phyloP scores from a whole-genome alignment of 1,140 invertebrate species.

The Manduca sexta region DNA sequence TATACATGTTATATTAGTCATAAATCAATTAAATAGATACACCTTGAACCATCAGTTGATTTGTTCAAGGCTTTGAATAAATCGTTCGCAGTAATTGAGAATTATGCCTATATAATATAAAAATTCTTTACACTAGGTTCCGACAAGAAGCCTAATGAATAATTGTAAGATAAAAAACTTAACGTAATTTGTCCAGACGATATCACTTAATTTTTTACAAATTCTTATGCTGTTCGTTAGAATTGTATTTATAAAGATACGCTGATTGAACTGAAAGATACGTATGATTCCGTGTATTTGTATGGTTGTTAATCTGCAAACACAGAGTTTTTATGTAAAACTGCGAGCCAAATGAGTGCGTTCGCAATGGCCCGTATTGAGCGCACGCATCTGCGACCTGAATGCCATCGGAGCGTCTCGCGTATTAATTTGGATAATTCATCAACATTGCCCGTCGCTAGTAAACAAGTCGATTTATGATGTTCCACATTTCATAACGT shows the following conservation, averaged over 20 bases:
- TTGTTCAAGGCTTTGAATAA: too few relatives aligned
- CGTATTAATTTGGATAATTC: slow-evolving; percentile 49
- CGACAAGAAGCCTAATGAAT: too few relatives aligned
- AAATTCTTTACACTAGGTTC: too few relatives aligned
- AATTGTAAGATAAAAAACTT: too few relatives aligned
- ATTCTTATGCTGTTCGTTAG: not conserved
- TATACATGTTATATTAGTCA: too few relatives aligned
- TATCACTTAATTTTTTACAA: not conserved
- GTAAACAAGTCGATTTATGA: not conserved
- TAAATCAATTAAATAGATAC: too few relatives aligned
- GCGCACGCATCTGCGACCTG: slow-evolving; percentile 48
- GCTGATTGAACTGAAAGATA: not conserved
- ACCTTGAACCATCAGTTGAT: too few relatives aligned
- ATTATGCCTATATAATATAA: too few relatives aligned
- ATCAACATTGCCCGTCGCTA: slow-evolving; percentile 27
- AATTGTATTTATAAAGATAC: not conserved
- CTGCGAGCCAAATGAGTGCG: slow-evolving; percentile 42
- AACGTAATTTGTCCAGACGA: not conserved
- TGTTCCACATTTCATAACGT: not conserved
- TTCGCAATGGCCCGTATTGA: slow-evolving; percentile 32
- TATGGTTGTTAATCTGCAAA: slow-evolving; percentile 17
- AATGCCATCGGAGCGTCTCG: slow-evolving; percentile 49
- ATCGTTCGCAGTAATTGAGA: too few relatives aligned
- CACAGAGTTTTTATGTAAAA: slow-evolving; percentile 16
- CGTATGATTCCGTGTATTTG: not conserved